Evolutionary conservation across 2,797 vertebrate species (phyloP).

Genomic region (Leptodactylus fallax): DNA sequence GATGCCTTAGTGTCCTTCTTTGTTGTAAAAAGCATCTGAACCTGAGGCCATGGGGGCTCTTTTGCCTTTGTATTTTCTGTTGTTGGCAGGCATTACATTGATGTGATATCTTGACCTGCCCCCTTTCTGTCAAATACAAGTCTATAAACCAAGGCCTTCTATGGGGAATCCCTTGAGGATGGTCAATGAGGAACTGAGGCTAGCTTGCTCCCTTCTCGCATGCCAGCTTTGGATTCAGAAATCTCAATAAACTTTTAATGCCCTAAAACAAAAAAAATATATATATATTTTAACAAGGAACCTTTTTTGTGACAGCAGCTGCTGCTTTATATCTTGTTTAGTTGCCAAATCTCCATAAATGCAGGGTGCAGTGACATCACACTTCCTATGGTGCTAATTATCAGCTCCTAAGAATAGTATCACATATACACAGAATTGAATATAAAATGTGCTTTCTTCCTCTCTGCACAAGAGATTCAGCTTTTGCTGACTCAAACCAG

Average conservation of each 20-base stretch:
- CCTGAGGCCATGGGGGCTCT: not conserved
- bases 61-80: not conserved
- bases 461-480: constrained; percentile 14
- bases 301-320: constrained; percentile 64
- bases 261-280: constrained; percentile 10
- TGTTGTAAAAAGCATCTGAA: not conserved
- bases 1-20: not conserved
- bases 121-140: not conserved
- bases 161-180: not conserved
- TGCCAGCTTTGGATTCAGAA: not conserved
- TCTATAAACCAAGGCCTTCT: not conserved
- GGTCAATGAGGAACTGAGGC: not conserved
- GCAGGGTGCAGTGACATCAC: constrained; percentile 69
- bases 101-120: not conserved
- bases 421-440: constrained; percentile 68
- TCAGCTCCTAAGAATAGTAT: constrained; percentile 74
- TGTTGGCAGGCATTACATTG: not conserved
- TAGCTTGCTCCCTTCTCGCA: not conserved
- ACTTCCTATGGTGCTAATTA: constrained; percentile 70
- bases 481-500: constrained; percentile 40
- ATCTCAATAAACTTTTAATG: not conserved
- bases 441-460: constrained; percentile 63
- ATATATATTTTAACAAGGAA: constrained; percentile 38
- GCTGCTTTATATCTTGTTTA: constrained; percentile 61
- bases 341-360: constrained; percentile 65